A percentile compares a stretch with the other conserved stretches of the same genome.
phyloP scores from a whole-genome alignment of 2,888 invertebrate species.

The Drosophila cognata region DNA sequence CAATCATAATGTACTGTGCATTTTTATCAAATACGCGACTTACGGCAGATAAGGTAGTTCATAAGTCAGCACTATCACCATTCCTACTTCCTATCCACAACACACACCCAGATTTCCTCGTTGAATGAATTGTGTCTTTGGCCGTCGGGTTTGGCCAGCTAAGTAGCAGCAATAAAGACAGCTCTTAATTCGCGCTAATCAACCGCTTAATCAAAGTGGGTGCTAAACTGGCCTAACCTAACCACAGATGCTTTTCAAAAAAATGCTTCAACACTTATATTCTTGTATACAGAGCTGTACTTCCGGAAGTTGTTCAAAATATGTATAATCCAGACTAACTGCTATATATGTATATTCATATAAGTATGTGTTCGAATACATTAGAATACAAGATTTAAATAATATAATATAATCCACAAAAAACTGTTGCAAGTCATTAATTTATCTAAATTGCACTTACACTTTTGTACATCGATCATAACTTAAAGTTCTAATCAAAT shows the following conservation, averaged over 20 bases:
- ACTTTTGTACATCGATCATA: neutral
- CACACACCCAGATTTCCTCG: too few species aligned
- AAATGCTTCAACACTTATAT: neutral
- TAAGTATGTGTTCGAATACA: neutral
- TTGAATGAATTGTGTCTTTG: constrained; percentile 3
- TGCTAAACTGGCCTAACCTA: neutral
- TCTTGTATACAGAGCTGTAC: neutral
- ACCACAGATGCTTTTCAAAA: neutral
- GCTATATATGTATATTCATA: neutral
- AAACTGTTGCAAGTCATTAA: neutral
- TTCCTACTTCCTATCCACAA: neutral
- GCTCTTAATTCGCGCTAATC: constrained; percentile 21
- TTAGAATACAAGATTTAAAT: neutral
- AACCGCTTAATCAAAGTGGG: constrained; percentile 12
- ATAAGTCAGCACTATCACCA: neutral
- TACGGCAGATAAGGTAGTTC: constrained; percentile 6
- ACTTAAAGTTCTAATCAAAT: too few species aligned
- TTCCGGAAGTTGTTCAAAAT: neutral
- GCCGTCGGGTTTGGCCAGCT: constrained; percentile 12
- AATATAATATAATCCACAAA: neutral
- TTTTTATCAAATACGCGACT: neutral
- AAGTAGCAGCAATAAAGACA: constrained; percentile 1
- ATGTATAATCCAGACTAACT: neutral
- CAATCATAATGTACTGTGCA: neutral
- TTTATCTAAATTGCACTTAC: neutral